phyloP scores from a whole-genome alignment of 2,113 vertebrate species.

The Engraulis encrasicolus region DNA sequence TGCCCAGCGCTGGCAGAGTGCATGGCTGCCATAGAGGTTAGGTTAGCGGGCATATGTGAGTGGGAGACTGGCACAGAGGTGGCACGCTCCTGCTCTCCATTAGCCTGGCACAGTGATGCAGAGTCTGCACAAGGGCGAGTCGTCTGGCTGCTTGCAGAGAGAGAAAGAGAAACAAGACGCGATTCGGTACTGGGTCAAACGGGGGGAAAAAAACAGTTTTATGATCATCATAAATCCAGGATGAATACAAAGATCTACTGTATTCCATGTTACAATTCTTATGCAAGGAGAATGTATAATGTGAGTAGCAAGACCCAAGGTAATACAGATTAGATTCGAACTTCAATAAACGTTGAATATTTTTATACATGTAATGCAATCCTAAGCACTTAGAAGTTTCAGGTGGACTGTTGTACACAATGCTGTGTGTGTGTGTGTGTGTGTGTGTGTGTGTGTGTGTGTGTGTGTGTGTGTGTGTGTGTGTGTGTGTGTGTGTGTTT shows the following conservation, averaged over 20 bases:
- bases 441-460: not conserved
- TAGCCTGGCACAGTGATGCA: not conserved
- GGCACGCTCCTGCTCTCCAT: not conserved
- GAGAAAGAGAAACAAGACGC: not conserved
- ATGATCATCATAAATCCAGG: too few relatives aligned
- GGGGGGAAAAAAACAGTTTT: not conserved
- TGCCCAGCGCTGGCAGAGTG: not conserved
- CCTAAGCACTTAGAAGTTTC: not conserved
- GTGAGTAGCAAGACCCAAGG: not conserved
- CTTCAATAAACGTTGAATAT: not conserved
- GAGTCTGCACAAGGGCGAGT: not conserved
- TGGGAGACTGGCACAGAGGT: not conserved
- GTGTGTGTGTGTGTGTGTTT: not conserved
- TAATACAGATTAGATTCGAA: too few relatives aligned
- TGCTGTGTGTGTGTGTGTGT: too few relatives aligned
- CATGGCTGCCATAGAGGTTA: not conserved
- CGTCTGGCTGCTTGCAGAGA: slow-evolving; percentile 21
- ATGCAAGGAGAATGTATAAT: not conserved
- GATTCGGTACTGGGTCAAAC: not conserved
- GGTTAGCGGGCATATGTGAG: not conserved
- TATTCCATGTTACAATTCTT: not conserved
- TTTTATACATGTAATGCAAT: not conserved
- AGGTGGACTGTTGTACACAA: not conserved
- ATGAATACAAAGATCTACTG: not conserved
- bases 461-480: not conserved